Base-by-base conservation (phyloP, 2,113 vertebrate species). In the Mormyrus iriodes region DNA sequence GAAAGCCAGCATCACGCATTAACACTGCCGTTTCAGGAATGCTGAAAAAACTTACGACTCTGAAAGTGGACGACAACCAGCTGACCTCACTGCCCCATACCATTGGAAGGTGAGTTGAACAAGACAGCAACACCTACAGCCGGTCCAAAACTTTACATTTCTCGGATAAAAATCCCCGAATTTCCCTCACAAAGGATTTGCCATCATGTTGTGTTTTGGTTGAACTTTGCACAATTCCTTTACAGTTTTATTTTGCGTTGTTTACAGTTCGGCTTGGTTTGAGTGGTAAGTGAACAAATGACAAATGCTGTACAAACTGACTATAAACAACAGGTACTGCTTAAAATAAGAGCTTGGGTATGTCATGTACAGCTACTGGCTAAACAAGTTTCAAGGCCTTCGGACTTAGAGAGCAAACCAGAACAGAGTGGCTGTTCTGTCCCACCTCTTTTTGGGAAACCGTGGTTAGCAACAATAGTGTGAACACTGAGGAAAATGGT, bases 31-130 rank as follows among this genome's bases (percentile, higher is more conserved):
- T 90, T 88, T 84, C 87, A 99, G 98, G 98, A 90, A 96, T 99
- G 95, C 90, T 99, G 95, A 99, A 99, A 96, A 99, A 99, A 89
- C 94, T 99, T 89, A 98, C 98, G 15, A 99, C 98, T 51, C 93
- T 99, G 89, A 99, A 99, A 95, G 98, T 99, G 90, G 98, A 99
- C 93, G 98, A 99, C 97, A 99, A 99, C 95, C 98, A 99, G 95
- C 97, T 99, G 89, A 98, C 97, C 35, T 95, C 98, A 92, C 96
- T 99, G 93, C 98, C 98, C 91, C 98, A 97, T 88, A 97, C 97
- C 87, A 97, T 99, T 3, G 98, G 98, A 96, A 99, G 98, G 98
- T 99, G 95, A 97, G 96, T 96, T 90, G 4, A 52, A 87, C 35
- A 82, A 4, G 1, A 24, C 6, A 85, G 79, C 53, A 35, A 39